Conservation (phyloP, 1,140 invertebrate species). For the Saccostrea glomerata region DNA sequence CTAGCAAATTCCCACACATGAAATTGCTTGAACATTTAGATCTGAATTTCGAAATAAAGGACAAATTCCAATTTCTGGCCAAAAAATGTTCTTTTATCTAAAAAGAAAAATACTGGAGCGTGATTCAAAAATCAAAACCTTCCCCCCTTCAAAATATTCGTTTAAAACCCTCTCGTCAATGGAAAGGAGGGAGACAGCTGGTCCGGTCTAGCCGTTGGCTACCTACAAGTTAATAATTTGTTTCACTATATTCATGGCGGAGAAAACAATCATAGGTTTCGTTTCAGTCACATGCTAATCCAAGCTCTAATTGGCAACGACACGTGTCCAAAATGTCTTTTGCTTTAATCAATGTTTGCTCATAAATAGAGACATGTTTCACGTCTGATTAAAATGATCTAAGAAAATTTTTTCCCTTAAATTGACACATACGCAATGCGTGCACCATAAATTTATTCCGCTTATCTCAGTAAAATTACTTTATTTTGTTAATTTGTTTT, state of each 20-base stretch:
- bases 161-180: background rate
- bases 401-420: background rate
- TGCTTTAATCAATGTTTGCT: constrained; percentile 17
- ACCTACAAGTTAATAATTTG: background rate
- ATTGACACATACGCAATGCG: no score
- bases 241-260: constrained; percentile 16
- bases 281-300: constrained; percentile 33
- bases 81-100: background rate
- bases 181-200: background rate
- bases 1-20: no score
- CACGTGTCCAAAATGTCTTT: constrained; percentile 21
- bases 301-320: constrained; percentile 2
- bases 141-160: background rate
- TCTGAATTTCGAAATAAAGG: no score
- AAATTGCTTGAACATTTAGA: no score
- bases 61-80: no score
- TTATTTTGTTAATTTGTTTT: no score
- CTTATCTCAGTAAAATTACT: no score
- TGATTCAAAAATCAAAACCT: background rate
- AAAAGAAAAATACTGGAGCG: background rate
- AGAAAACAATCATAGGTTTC: constrained; percentile 27
- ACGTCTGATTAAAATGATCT: constrained; percentile 15
- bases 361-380: background rate
- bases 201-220: background rate
- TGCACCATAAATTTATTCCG: no score